A percentile compares a stretch with the other conserved stretches of the same genome.
Conservation (phyloP, 2,113 vertebrate genomes). For the Labrus mixtus region DNA sequence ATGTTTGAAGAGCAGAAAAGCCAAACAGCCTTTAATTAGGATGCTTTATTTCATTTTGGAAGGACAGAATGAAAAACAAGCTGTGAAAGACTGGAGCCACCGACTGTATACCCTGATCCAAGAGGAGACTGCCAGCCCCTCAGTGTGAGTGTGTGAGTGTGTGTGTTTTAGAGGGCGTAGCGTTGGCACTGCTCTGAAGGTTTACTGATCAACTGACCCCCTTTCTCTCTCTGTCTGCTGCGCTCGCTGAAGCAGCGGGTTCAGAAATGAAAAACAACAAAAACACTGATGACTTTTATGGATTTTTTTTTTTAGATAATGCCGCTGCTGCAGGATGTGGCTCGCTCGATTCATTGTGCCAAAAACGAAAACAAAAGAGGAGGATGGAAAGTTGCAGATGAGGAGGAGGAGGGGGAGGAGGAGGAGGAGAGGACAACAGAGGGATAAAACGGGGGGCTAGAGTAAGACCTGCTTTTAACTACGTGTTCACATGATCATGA, state of each 20-base stretch:
- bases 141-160: conserved; percentile 10
- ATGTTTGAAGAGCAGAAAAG: conserved; percentile 1
- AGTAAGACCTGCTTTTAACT: no score
- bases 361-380: background rate
- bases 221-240: background rate
- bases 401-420: background rate
- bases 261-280: conserved; percentile 55
- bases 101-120: conserved; percentile 11
- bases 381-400: conserved; percentile 33
- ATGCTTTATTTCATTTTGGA: background rate
- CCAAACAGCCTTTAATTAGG: background rate
- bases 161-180: background rate
- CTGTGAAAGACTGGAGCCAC: conserved; percentile 13
- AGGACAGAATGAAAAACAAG: conserved; percentile 41
- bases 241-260: conserved; percentile 43
- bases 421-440: background rate
- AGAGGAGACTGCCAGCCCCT: background rate
- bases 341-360: conserved; percentile 19
- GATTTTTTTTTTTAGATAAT: conserved; percentile 46
- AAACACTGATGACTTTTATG: conserved; percentile 53
- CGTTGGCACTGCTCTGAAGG: conserved; percentile 24
- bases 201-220: conserved; percentile 33
- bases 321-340: conserved; percentile 48
- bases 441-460: background rate
- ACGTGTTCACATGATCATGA: no score